Evolutionary conservation across 1,140 invertebrate genomes (phyloP).

Genomic region (Drosophila jambulina): DNA sequence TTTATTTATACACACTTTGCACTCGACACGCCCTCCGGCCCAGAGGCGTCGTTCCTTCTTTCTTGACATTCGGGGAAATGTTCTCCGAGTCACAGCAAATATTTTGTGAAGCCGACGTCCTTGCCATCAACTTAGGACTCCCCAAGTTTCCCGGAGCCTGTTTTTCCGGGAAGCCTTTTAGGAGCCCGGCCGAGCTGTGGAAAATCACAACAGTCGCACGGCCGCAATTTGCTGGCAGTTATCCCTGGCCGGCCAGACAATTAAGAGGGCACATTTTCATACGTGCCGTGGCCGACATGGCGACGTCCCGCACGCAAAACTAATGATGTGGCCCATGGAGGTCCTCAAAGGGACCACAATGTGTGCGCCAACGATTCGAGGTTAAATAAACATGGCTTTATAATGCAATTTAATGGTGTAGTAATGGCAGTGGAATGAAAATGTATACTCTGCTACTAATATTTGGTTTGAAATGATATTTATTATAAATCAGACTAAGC

Average conservation of each 20-base stretch:
- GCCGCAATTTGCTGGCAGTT: slow-evolving; percentile 45
- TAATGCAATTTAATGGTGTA: neutral
- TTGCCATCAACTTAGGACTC: slow-evolving; percentile 40
- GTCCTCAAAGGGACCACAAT: slow-evolving; percentile 3
- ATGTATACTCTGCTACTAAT: too few species aligned
- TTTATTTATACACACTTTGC: slow-evolving; percentile 80
- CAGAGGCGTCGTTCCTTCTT: neutral
- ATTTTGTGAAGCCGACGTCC: slow-evolving; percentile 38
- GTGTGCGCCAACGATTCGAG: neutral
- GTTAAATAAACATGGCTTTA: neutral
- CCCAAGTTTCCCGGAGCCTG: slow-evolving; percentile 36
- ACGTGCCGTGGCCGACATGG: slow-evolving; percentile 48
- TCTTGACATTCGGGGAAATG: slow-evolving; percentile 24
- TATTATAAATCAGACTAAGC: neutral
- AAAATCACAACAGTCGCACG: slow-evolving; percentile 8
- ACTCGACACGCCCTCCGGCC: slow-evolving; percentile 40
- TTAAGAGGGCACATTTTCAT: slow-evolving; percentile 46
- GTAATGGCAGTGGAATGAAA: too few species aligned
- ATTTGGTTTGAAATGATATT: neutral
- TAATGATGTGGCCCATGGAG: slow-evolving; percentile 33
- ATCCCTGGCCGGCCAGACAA: slow-evolving; percentile 49
- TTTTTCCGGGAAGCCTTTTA: neutral
- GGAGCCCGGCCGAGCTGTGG: neutral
- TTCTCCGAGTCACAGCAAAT: slow-evolving; percentile 55
- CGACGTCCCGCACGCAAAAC: slow-evolving; percentile 8